Evolutionary conservation across 2,888 invertebrate species (phyloP).

Genomic region (Epiblema foenella): DNA sequence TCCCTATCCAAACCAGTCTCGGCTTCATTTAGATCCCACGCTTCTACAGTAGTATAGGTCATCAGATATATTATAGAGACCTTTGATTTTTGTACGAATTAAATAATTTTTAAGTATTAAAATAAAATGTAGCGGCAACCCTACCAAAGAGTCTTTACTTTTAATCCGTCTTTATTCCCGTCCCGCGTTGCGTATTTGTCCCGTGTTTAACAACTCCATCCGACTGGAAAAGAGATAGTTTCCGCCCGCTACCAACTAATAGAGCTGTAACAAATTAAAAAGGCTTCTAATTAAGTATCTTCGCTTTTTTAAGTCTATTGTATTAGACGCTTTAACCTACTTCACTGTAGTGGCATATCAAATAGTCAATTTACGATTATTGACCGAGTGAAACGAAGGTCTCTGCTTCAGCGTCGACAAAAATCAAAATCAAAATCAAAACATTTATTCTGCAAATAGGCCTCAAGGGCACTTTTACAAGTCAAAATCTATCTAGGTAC

Average conservation of each 20-base stretch:
- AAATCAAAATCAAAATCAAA: too few species aligned
- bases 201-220: constrained; percentile 73
- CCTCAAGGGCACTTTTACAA: too few species aligned
- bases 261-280: constrained; percentile 31
- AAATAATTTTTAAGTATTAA: too few species aligned
- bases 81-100: too few species aligned
- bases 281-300: constrained; percentile 7
- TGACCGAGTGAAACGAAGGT: too few species aligned
- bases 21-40: too few species aligned
- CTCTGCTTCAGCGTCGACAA: too few species aligned
- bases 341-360: neutral
- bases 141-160: constrained; percentile 66
- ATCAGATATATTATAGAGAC: too few species aligned
- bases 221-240: constrained; percentile 51
- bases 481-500: too few species aligned
- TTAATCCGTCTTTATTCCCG: constrained; percentile 77
- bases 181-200: constrained; percentile 75
- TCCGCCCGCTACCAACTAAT: constrained; percentile 16
- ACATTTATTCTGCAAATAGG: too few species aligned
- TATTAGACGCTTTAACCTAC: neutral
- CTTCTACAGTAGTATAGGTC: too few species aligned
- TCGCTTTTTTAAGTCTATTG: neutral
- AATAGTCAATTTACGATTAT: constrained; percentile 17
- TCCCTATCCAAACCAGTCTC: too few species aligned
- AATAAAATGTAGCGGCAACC: constrained; percentile 48